phyloP scores from a whole-genome alignment of 2,113 vertebrate species.

The Silurus meridionalis region DNA sequence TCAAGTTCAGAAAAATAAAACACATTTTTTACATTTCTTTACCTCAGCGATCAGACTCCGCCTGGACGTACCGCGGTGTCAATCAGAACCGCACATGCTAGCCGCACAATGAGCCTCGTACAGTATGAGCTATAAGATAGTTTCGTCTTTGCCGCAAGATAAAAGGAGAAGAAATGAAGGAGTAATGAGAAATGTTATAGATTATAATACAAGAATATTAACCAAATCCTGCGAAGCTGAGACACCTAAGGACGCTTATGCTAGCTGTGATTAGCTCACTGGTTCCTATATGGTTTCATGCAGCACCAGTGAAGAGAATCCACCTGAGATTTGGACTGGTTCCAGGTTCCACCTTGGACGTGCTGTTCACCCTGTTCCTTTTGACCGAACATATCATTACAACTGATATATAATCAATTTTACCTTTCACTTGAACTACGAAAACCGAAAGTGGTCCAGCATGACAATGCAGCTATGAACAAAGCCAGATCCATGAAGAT shows the following conservation, averaged over 20 bases:
- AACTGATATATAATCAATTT: no score
- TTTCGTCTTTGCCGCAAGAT: conserved; percentile 19
- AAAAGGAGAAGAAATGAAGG: background rate
- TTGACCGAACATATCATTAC: no score
- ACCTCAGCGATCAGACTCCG: no score
- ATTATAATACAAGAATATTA: conserved; percentile 19
- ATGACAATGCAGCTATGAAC: no score
- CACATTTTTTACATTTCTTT: no score
- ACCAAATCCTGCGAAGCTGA: background rate
- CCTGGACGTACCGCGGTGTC: conserved; percentile 2
- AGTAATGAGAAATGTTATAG: background rate
- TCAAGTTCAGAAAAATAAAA: conserved; percentile 54
- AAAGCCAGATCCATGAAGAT: no score
- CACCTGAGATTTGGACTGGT: background rate
- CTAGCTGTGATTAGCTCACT: background rate
- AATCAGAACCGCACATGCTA: conserved; percentile 43
- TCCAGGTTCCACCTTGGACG: background rate
- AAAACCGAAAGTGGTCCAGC: no score
- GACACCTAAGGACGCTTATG: background rate
- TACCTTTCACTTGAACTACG: no score
- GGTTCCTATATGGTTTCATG: background rate
- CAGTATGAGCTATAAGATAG: background rate
- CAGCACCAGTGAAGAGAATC: background rate
- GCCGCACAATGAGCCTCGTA: background rate
- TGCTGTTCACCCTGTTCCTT: background rate